phyloP scores from a whole-genome alignment of 2,113 vertebrate species.

The Pungitius pungitius region DNA sequence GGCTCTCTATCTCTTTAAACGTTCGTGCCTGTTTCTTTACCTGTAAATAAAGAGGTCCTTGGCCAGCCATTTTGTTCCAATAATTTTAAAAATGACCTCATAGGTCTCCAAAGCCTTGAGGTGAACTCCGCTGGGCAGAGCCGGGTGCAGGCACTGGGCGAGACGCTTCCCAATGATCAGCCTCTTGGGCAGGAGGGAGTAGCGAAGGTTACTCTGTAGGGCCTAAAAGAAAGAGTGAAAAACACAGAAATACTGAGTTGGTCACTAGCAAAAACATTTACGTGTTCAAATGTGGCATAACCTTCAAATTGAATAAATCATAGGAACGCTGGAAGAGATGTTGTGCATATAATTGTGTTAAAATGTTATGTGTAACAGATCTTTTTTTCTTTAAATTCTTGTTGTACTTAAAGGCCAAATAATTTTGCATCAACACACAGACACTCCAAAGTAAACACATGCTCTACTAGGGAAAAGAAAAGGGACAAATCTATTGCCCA shows the following conservation, averaged over 20 bases:
- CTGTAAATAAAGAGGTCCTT: slow-evolving; percentile 94
- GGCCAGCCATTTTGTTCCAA: slow-evolving; percentile 93
- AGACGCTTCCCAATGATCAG: slow-evolving; percentile 95
- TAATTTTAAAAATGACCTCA: slow-evolving; percentile 98
- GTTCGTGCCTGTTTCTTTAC: slow-evolving; percentile 56
- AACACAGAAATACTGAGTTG: background rate
- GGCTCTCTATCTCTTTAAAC: background rate
- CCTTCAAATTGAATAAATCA: background rate
- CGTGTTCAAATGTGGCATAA: background rate
- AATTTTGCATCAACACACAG: slow-evolving; percentile 6
- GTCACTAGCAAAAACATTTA: background rate
- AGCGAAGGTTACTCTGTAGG: slow-evolving; percentile 96
- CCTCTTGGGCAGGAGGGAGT: slow-evolving; percentile 90
- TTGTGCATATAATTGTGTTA: background rate
- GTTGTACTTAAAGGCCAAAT: background rate
- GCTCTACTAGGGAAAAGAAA: background rate
- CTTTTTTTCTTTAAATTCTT: background rate
- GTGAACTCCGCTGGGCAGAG: slow-evolving; percentile 95
- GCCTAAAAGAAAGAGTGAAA: slow-evolving; percentile 78
- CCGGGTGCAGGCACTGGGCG: slow-evolving; percentile 95
- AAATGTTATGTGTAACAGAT: slow-evolving; percentile 2
- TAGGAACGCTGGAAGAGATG: background rate
- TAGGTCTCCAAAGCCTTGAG: slow-evolving; percentile 97
- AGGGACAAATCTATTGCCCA: slow-evolving; percentile 19
- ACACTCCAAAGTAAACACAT: slow-evolving; percentile 57